Evolutionary conservation across 2,113 vertebrate genomes (phyloP).

Genomic region (Anthoscopus minutus): DNA sequence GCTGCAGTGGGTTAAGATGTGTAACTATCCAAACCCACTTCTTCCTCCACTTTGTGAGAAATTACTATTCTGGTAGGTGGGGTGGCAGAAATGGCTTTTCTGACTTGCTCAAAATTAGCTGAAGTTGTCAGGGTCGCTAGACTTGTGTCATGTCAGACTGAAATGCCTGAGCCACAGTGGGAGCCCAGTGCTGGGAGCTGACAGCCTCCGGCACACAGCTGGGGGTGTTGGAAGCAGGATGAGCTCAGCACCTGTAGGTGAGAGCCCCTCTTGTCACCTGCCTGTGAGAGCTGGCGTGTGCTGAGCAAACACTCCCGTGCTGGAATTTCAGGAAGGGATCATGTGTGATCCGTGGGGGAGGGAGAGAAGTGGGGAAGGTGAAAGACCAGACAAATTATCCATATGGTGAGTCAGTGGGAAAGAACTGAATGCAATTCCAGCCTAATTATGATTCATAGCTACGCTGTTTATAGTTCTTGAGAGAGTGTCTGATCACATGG

Average conservation of each 20-base stretch:
- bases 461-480: neutral
- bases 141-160: neutral
- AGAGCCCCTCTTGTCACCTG: neutral
- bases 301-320: rapidly evolving
- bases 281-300: neutral
- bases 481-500: neutral
- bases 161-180: rapidly evolving
- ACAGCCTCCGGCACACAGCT: neutral
- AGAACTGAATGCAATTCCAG: neutral
- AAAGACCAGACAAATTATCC: neutral
- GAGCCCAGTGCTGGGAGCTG: neutral
- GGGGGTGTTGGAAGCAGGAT: rapidly evolving
- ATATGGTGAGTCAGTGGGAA: slow-evolving; percentile 28
- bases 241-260: rapidly evolving
- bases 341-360: neutral
- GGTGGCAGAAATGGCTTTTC: neutral
- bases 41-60: neutral
- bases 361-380: neutral
- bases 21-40: neutral
- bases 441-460: slow-evolving; percentile 11
- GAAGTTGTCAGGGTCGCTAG: neutral
- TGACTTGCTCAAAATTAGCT: neutral
- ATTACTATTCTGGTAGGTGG: neutral
- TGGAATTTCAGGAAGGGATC: neutral
- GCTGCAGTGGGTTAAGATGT: neutral